Conservation (phyloP, 2,797 vertebrate genomes). For the Chrysocyon brachyurus region DNA sequence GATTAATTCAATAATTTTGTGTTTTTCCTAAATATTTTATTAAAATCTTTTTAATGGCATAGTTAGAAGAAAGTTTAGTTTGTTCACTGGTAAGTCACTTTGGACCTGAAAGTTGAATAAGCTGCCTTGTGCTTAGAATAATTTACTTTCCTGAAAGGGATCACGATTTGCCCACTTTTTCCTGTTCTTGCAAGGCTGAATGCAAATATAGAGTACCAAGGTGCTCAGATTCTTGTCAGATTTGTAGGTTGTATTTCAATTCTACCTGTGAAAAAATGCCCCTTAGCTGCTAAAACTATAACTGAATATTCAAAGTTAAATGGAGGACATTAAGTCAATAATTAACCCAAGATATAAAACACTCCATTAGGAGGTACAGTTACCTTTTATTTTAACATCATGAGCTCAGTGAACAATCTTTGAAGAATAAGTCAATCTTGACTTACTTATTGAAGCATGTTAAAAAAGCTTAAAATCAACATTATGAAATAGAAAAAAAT, state of each 20-base stretch:
- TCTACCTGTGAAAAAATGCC: neutral
- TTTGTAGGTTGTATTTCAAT: neutral
- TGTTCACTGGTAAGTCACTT: conserved; percentile 11
- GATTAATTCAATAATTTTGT: conserved; percentile 40
- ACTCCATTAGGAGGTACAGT: neutral
- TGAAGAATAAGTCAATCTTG: neutral
- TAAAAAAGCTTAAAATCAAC: neutral
- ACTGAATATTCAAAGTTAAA: neutral
- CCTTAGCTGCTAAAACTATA: neutral
- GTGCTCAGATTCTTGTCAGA: neutral
- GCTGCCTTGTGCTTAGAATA: neutral
- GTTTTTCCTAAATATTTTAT: conserved; percentile 48
- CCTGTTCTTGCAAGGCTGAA: neutral
- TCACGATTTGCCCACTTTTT: neutral
- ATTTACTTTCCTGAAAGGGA: conserved; percentile 23
- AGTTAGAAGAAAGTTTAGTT: neutral
- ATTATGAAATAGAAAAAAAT: conserved; percentile 39
- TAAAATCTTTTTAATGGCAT: conserved; percentile 34
- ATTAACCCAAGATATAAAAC: neutral
- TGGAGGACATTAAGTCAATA: neutral
- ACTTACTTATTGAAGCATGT: neutral
- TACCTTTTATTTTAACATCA: neutral
- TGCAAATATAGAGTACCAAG: too few species aligned
- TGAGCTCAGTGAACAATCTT: neutral
- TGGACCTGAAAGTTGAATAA: neutral